phyloP scores from a whole-genome alignment of 2,797 vertebrate genomes.

The Spondyliosoma cantharus region DNA sequence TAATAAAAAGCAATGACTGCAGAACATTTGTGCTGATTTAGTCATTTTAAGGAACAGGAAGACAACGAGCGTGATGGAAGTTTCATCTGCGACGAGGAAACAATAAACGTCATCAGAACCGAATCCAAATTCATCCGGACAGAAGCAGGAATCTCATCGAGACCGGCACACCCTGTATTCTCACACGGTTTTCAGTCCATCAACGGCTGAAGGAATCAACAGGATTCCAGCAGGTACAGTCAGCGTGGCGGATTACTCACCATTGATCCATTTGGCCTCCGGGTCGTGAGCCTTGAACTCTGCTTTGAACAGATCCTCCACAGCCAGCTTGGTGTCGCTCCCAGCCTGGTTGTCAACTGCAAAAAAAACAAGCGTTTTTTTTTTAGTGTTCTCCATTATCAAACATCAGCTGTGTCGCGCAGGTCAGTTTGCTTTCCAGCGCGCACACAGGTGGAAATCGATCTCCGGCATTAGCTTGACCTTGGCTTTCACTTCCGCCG shows the following conservation, averaged over 20 bases:
- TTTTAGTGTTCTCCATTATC: too few relatives aligned
- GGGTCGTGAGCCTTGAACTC: constrained; percentile 91
- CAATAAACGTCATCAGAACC: constrained; percentile 17
- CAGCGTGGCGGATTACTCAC: constrained; percentile 80
- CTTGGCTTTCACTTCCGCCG: background rate
- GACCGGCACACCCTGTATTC: background rate
- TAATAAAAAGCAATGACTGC: constrained; percentile 9
- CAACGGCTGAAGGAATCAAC: background rate
- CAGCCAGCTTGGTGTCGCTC: constrained; percentile 90
- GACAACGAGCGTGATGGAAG: background rate
- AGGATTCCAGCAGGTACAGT: constrained; percentile 19
- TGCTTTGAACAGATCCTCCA: constrained; percentile 95
- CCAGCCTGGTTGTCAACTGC: constrained; percentile 91
- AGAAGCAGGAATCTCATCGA: background rate
- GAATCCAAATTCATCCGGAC: background rate
- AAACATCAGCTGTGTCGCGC: background rate
- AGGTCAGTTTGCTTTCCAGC: background rate
- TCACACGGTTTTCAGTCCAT: background rate
- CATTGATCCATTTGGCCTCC: constrained; percentile 95
- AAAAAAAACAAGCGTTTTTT: constrained; percentile 74
- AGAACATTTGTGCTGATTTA: background rate
- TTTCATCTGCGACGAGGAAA: background rate
- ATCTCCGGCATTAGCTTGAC: background rate
- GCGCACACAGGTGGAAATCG: background rate
- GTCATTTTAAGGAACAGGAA: background rate